Base-by-base conservation (phyloP, 2,113 vertebrate genomes). In the Ploceus nigricollis region DNA sequence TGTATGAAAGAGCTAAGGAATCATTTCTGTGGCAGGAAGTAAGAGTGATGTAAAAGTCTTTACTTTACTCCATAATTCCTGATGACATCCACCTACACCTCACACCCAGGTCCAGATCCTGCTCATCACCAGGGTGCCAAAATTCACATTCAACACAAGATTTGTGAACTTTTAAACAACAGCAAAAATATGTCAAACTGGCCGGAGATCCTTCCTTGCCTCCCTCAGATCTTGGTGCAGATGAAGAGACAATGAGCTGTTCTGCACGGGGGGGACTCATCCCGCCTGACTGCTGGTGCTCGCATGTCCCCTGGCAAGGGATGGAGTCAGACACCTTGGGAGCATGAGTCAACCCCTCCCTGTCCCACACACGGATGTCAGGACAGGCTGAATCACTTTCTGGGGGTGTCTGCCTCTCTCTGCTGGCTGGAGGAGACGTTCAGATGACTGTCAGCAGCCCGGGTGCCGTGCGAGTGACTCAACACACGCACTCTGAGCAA, bases 331-430 rank as follows among this genome's bases (percentile, higher is more conserved):
- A 87, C 91, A 83, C 95, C 83, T 94, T n/a, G 89, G 89, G 93
- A 97, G 83, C 68, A 37, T 97, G 94, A 97, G 91, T 97, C 95
- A 97, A n/a, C 73, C 82, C 80, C 89, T 72, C 63, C 76, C 77
- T 96, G 95, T 95, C 94, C 95, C 91, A 94, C 96, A 94, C 91
- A 28, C 14, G 80, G 89, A 47, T 95, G 91, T 97, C 93, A 92
- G 93, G 94, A 93, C 89, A 71, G 80, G 89, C 64, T 97, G 96
- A 96, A 94, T 97, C 96, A 97, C 93, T 92, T 94, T 95, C 91
- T 94, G 96, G 96, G 72, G 96, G 96, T 96, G 96, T 97, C 35
- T 94, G 91, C 47, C 69, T 94, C 76, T 93, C 72, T 82, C 73
- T 91, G 65, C 44, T 87, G 85, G 82, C 87, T 91, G 7, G 6